phyloP scores from a whole-genome alignment of 2,888 invertebrate species.

The Limnephilus marmoratus region DNA sequence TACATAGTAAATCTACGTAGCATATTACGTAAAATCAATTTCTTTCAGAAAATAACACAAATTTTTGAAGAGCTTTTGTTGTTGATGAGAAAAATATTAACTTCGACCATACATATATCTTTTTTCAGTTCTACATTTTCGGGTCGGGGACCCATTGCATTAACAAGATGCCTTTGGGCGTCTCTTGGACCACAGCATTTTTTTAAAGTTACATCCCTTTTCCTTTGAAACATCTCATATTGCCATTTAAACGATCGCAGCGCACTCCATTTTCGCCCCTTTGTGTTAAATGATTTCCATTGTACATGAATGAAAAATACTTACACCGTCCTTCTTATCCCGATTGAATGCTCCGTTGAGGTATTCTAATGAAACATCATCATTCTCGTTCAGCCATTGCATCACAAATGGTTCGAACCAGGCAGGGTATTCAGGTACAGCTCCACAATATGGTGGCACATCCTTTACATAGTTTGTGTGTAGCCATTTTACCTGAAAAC shows the following conservation, averaged over 20 bases:
- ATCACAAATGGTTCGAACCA: conserved; percentile 99
- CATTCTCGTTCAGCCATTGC: conserved; percentile 99
- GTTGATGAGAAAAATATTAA: no score
- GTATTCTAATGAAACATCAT: conserved; percentile 98
- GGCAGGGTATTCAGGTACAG: conserved; percentile 98
- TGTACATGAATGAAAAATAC: conserved; percentile 67
- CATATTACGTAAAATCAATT: no score
- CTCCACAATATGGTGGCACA: conserved; percentile 97
- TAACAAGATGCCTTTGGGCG: no score
- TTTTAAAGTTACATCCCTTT: no score
- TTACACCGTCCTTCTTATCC: conserved; percentile 96
- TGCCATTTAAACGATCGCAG: neutral
- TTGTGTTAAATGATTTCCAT: neutral
- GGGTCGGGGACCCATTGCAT: no score
- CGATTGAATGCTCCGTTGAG: conserved; percentile 98
- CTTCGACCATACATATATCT: no score
- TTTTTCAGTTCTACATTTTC: no score
- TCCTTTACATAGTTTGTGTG: conserved; percentile 98
- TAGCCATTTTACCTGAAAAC: conserved; percentile 92
- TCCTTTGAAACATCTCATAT: no score
- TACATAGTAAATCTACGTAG: no score
- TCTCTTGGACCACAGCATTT: neutral
- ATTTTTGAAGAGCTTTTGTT: no score
- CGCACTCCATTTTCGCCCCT: no score
- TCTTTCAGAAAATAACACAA: no score